phyloP scores from a whole-genome alignment of 2,113 vertebrate genomes.

The Plotosus lineatus region DNA sequence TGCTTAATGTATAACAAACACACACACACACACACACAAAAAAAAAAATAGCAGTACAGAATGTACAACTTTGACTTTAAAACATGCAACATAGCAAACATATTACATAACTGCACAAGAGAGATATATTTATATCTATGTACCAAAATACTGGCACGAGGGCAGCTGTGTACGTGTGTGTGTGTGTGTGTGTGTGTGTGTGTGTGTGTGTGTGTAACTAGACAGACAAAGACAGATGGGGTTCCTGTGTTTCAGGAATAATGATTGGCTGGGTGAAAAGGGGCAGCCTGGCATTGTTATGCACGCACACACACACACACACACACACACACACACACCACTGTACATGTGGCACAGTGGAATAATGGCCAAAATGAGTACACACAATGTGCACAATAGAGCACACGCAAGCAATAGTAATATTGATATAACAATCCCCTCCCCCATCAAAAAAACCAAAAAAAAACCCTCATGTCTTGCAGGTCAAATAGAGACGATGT shows the following conservation, averaged over 20 bases:
- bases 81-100: not conserved
- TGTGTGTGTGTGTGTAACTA: not conserved
- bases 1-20: constrained; percentile 5
- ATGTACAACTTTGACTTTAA: not conserved
- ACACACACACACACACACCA: not conserved
- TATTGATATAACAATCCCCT: constrained; percentile 13
- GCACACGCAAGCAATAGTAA: not conserved
- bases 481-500: not conserved
- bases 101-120: constrained; percentile 11
- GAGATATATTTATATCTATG: not conserved
- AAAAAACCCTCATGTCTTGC: not conserved
- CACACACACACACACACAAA: too few relatives aligned
- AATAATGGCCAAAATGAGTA: not conserved
- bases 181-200: not conserved
- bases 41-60: not conserved
- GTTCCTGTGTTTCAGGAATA: constrained; percentile 22
- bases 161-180: not conserved
- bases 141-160: not conserved
- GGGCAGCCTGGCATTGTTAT: constrained; percentile 6
- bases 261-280: constrained; percentile 48
- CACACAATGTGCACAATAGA: not conserved
- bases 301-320: constrained; percentile 2
- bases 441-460: not conserved
- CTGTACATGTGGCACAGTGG: not conserved
- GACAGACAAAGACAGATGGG: constrained; percentile 39